Percentiles rank a stretch among this genome's conserved stretches.
These are phyloP conservation scores for Ectobius pallidus DNA, from an alignment of 2,888 invertebrate genomes.

Conservation along the genomic window DNA sequence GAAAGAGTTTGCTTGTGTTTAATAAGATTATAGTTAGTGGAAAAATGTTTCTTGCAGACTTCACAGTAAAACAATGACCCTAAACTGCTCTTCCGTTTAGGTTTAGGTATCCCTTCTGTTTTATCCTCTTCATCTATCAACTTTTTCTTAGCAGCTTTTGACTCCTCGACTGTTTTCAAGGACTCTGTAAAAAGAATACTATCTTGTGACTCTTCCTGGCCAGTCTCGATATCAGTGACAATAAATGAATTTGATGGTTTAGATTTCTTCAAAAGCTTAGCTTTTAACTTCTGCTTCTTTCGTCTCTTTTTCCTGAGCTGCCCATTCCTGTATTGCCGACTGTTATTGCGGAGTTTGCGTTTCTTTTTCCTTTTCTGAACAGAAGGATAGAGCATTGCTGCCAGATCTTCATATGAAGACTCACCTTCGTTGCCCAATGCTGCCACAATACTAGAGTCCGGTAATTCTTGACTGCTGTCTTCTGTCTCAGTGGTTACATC, in stretches of 20 bases:
- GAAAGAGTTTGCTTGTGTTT: constrained; percentile 40
- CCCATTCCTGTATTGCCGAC: constrained; percentile 17
- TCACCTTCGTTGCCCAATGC: background rate
- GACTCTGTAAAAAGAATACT: constrained; percentile 15
- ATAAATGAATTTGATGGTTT: constrained; percentile 4
- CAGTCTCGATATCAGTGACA: constrained; percentile 23
- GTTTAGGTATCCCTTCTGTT: background rate
- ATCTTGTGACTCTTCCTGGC: constrained; percentile 21
- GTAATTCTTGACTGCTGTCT: constrained; percentile 31
- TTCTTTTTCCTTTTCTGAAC: background rate
- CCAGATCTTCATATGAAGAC: background rate
- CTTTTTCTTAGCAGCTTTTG: too few relatives aligned
- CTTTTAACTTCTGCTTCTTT: background rate
- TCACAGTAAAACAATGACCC: constrained; percentile 37
- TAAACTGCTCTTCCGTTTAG: constrained; percentile 23
- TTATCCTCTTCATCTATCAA: too few relatives aligned
- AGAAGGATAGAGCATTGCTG: background rate
- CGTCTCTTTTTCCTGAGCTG: background rate
- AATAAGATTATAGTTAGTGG: constrained; percentile 41
- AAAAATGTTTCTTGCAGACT: constrained; percentile 40
- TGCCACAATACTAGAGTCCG: background rate
- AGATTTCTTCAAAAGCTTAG: background rate
- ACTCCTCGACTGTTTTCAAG: too few relatives aligned
- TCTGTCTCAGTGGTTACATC: constrained; percentile 42
- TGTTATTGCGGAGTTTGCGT: constrained; percentile 18